Base-by-base conservation (phyloP, 1,140 invertebrate genomes). In the Batillaria attramentaria region DNA sequence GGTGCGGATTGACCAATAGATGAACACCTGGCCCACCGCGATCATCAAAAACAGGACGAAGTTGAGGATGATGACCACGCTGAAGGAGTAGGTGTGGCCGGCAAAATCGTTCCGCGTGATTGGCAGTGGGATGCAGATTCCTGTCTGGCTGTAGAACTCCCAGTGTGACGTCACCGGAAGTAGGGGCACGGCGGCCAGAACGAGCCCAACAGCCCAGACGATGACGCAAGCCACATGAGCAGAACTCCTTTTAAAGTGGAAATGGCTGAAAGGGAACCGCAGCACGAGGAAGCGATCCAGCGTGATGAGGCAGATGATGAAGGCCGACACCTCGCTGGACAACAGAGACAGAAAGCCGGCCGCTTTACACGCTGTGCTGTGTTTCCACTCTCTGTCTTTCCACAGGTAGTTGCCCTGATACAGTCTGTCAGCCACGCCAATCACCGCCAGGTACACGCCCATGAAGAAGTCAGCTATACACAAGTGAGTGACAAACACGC, bases 401-500 rank as follows among this genome's bases (percentile, higher is more conserved):
- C 78, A 82, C 10, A 82, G 72, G 70, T 89, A 89, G 20, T 41
- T 54, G 18, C 84, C 85, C 20, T 81, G 76, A 70, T 83, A 88
- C 20, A 74, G 31, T 13, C 66, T 65, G 68, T 89, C 87, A 2
- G 84, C 83, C 4, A 75, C 43, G 20, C 83, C 86, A 33, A 89
- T 86, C 18, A 88, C 84, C 2, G 84, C 60, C 50, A 89, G 65
- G 72, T 89, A 89, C 16, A 88, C 41, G 1, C 87, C 87, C 87
- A 88, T 89, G 13, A 86, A 68, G 31, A 88, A 81, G 70, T 89
- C 87, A 35, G 86, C 81, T 16, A 85, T 20, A 35, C 82, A 77
- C 5, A 89, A 75, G 78, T 87, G 86, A 4, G 82, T 72, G 37
- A 87, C 80, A 18, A 85, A 84, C 4, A 81, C 57, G 2, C 81